A percentile compares a stretch with the other conserved stretches of the same genome.
Conservation (phyloP, 2,888 invertebrate genomes). For the Liposcelis brunnea region DNA sequence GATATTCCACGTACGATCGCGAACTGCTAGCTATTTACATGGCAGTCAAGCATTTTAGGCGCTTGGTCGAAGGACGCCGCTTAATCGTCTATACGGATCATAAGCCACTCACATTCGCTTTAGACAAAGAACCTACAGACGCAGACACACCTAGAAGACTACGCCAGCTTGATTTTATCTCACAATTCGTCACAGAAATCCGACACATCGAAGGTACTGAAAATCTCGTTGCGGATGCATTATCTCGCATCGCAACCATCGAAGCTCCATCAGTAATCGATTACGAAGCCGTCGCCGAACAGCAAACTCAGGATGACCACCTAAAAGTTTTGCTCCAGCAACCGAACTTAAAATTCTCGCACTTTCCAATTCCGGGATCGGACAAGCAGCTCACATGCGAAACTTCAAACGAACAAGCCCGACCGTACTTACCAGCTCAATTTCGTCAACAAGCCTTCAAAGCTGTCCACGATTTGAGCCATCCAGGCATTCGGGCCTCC, state of each 20-base stretch:
- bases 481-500: neutral
- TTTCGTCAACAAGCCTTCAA: neutral
- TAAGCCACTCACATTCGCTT: conserved; percentile 13
- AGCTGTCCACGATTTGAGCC: neutral
- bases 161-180: conserved; percentile 10
- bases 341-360: too few species aligned
- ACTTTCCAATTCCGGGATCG: too few species aligned
- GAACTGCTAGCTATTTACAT: conserved; percentile 12
- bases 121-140: conserved; percentile 11
- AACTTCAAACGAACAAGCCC: neutral
- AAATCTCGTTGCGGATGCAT: conserved; percentile 12
- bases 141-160: conserved; percentile 10
- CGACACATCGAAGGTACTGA: conserved; percentile 10
- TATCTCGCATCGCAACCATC: conserved; percentile 12
- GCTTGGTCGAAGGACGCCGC: conserved; percentile 14
- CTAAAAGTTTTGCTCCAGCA: too few species aligned
- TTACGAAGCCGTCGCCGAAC: neutral
- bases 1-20: conserved; percentile 13
- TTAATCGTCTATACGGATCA: conserved; percentile 14
- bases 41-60: conserved; percentile 12
- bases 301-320: too few species aligned
- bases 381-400: too few species aligned
- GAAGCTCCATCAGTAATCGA: neutral
- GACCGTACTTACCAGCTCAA: neutral
- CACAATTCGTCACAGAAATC: conserved; percentile 13